phyloP scores from a whole-genome alignment of 2,888 invertebrate species.

The Phytoseiulus persimilis region DNA sequence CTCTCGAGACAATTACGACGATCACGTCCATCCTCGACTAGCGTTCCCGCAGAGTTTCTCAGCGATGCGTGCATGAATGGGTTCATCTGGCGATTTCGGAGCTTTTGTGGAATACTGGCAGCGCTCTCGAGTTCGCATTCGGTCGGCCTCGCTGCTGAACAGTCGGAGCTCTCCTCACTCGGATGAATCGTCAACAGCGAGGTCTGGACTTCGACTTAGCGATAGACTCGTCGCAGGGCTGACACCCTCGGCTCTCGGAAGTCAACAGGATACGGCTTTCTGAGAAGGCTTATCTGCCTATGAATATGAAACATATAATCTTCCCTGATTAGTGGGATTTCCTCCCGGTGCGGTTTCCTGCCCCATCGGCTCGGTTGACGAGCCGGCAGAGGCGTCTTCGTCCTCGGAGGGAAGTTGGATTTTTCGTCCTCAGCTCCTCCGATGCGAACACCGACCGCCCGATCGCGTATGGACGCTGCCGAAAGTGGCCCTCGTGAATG shows the following conservation, averaged over 20 bases:
- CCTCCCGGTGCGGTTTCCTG: background rate
- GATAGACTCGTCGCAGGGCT: background rate
- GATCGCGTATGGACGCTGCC: background rate
- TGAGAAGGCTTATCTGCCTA: background rate
- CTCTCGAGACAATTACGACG: background rate
- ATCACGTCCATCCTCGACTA: background rate
- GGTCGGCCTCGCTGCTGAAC: too few species aligned
- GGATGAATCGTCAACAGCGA: too few species aligned
- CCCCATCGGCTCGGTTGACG: background rate
- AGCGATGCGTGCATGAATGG: background rate
- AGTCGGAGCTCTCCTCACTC: too few species aligned
- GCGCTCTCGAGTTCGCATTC: too few species aligned
- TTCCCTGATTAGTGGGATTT: constrained; percentile 32
- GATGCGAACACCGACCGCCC: background rate
- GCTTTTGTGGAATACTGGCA: background rate
- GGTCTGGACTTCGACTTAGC: too few species aligned
- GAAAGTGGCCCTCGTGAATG: background rate
- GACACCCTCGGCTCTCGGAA: background rate
- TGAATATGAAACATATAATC: constrained; percentile 37
- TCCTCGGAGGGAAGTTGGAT: background rate
- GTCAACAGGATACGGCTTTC: background rate
- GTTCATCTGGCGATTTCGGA: background rate
- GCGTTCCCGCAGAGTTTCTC: background rate
- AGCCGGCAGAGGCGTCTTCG: background rate
- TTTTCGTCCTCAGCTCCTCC: background rate